phyloP scores from a whole-genome alignment of 2,888 invertebrate species.

The Tetrapedia diversipes region DNA sequence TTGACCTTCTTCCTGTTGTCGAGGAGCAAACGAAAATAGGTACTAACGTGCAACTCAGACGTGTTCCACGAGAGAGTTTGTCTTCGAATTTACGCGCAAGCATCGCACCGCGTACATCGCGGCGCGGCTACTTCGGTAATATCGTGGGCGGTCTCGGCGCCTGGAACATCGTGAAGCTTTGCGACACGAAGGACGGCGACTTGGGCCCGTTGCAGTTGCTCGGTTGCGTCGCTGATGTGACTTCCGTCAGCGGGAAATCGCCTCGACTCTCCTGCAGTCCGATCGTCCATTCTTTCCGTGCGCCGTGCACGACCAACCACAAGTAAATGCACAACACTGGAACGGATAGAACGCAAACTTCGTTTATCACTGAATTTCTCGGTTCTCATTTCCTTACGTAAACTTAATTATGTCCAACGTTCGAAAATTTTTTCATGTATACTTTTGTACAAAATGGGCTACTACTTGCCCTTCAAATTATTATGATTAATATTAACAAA shows the following conservation, averaged over 20 bases:
- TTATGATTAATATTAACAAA: no score
- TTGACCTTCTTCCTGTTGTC: not conserved
- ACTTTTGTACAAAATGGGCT: no score
- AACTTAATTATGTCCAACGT: no score
- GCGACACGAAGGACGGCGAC: slow-evolving; percentile 77
- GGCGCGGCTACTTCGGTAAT: slow-evolving; percentile 48
- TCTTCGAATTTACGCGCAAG: slow-evolving; percentile 3
- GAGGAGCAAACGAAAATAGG: slow-evolving; percentile 5
- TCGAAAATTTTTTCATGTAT: no score
- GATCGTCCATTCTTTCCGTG: slow-evolving; percentile 72
- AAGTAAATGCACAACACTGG: slow-evolving; percentile 77
- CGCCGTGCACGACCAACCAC: slow-evolving; percentile 78
- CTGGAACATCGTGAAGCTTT: slow-evolving; percentile 70
- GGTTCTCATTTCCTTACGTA: no score
- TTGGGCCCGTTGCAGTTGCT: slow-evolving; percentile 70
- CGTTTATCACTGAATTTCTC: not conserved
- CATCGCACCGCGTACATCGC: no score
- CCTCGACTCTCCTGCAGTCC: slow-evolving; percentile 31
- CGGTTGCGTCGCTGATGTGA: not conserved
- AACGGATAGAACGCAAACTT: slow-evolving; percentile 28
- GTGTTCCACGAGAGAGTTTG: slow-evolving; percentile 22
- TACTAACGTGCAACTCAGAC: slow-evolving; percentile 27
- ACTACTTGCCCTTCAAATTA: no score
- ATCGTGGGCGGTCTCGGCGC: slow-evolving; percentile 61
- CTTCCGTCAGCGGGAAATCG: slow-evolving; percentile 22